These are phyloP conservation scores for Drosophila auraria DNA, from an alignment of 1,140 invertebrate genomes.

Conservation along the genomic window DNA sequence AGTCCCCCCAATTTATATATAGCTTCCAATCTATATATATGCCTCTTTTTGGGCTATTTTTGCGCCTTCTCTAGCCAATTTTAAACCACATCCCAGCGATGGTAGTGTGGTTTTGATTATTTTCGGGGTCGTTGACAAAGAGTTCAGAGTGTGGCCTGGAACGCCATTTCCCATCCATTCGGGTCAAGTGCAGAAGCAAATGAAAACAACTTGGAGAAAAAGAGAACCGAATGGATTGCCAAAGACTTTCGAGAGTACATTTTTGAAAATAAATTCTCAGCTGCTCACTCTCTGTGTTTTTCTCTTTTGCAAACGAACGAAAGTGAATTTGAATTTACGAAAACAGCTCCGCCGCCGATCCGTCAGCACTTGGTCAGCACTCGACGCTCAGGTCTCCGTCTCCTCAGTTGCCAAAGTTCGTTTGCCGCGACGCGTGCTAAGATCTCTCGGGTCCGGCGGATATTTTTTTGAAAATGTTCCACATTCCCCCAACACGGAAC, in stretches of 20 bases:
- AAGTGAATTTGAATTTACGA: slow-evolving; percentile 59
- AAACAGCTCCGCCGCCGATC: slow-evolving; percentile 43
- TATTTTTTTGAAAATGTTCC: slow-evolving; percentile 33
- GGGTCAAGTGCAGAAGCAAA: slow-evolving; percentile 64
- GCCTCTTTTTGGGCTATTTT: slow-evolving; percentile 42
- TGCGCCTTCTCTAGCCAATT: slow-evolving; percentile 39
- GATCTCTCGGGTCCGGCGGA: slow-evolving; percentile 18
- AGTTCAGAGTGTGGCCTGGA: slow-evolving; percentile 46
- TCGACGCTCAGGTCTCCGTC: slow-evolving; percentile 15
- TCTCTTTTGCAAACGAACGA: slow-evolving; percentile 17
- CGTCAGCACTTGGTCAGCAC: slow-evolving; percentile 52
- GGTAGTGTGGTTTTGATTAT: slow-evolving; percentile 10
- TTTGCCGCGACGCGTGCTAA: slow-evolving; percentile 63
- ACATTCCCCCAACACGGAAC: slow-evolving; percentile 17
- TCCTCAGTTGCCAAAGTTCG: slow-evolving; percentile 66
- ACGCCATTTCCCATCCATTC: slow-evolving; percentile 36
- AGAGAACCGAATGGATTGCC: slow-evolving; percentile 25
- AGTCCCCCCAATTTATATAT: slow-evolving; percentile 21
- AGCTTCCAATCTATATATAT: slow-evolving; percentile 36
- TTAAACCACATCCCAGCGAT: slow-evolving; percentile 42
- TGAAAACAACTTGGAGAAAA: slow-evolving; percentile 11
- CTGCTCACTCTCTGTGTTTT: slow-evolving; percentile 12
- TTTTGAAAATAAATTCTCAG: neutral
- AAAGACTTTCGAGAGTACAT: slow-evolving; percentile 5
- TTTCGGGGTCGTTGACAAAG: slow-evolving; percentile 56